Percentiles rank a stretch among this genome's conserved stretches.
phyloP scores from a whole-genome alignment of 2,888 invertebrate species.

The Erynnis tages region DNA sequence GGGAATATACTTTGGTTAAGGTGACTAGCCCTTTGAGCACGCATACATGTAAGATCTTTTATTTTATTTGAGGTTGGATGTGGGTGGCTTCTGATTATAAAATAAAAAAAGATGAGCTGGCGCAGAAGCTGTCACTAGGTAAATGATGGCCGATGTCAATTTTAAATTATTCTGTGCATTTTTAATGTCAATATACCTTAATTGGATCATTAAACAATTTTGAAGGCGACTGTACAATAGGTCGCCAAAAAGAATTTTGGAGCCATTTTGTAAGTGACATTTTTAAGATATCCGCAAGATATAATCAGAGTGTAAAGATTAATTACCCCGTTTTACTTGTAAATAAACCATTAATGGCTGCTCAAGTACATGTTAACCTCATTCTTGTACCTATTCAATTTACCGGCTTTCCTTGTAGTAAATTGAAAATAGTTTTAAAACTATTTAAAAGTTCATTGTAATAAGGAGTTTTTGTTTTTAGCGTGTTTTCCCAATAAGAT shows the following conservation, averaged over 20 bases:
- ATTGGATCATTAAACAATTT: neutral
- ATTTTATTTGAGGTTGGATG: no score
- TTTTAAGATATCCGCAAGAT: slow-evolving; percentile 21
- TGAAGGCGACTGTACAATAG: slow-evolving; percentile 19
- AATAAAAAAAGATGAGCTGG: no score
- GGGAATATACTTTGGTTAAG: no score
- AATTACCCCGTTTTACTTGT: slow-evolving; percentile 33
- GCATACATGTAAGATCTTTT: no score
- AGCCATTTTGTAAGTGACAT: slow-evolving; percentile 31
- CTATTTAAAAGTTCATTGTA: neutral
- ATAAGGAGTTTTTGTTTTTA: neutral
- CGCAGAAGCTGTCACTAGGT: no score
- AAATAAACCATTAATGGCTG: slow-evolving; percentile 29
- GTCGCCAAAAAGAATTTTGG: slow-evolving; percentile 14
- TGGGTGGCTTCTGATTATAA: no score
- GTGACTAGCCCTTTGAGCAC: no score
- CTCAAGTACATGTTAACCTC: slow-evolving; percentile 23
- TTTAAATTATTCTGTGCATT: no score
- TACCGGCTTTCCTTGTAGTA: slow-evolving; percentile 23
- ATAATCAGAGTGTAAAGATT: slow-evolving; percentile 28
- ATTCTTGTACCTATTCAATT: slow-evolving; percentile 11
- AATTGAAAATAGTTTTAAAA: slow-evolving; percentile 4
- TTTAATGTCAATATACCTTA: no score
- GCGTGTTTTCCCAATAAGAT: no score
- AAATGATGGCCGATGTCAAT: no score